Conservation (phyloP, 2,888 invertebrate species). For the Lypha dubia region DNA sequence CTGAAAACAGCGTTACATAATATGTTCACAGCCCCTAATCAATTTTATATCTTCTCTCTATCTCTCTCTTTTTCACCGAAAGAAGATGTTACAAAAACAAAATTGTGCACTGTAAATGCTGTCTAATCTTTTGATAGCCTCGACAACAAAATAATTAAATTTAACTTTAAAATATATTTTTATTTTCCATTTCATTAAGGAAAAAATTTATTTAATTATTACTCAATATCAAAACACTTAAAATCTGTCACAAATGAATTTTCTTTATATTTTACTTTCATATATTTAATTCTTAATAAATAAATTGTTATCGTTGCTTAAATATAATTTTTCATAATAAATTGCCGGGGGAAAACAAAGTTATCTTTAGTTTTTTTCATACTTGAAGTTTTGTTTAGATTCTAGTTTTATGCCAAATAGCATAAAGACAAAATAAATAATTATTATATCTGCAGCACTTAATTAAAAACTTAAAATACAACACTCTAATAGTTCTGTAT, state of each 20-base stretch:
- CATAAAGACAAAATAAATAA: slow-evolving; percentile 50
- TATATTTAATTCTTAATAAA: slow-evolving; percentile 24
- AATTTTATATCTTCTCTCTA: no score
- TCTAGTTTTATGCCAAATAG: slow-evolving; percentile 1
- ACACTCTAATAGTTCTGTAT: slow-evolving; percentile 74
- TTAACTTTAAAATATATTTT: no score
- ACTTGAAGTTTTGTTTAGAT: slow-evolving; percentile 1
- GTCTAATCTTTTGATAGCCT: no score
- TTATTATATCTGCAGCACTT: slow-evolving; percentile 65
- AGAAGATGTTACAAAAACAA: no score
- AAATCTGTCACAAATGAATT: slow-evolving; percentile 19
- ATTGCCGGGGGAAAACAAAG: slow-evolving; percentile 9
- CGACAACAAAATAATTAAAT: no score
- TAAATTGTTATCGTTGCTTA: slow-evolving; percentile 46
- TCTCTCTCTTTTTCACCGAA: no score
- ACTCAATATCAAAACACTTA: no score
- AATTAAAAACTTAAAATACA: slow-evolving; percentile 76
- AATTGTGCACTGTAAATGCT: no score
- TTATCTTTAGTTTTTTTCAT: slow-evolving; percentile 18
- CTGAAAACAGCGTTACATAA: no score
- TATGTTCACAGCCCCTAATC: no score
- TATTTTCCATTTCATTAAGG: no score
- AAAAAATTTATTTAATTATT: no score
- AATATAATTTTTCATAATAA: slow-evolving; percentile 57
- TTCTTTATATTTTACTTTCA: not conserved